phyloP scores from a whole-genome alignment of 2,888 invertebrate species.

The Mantis religiosa region DNA sequence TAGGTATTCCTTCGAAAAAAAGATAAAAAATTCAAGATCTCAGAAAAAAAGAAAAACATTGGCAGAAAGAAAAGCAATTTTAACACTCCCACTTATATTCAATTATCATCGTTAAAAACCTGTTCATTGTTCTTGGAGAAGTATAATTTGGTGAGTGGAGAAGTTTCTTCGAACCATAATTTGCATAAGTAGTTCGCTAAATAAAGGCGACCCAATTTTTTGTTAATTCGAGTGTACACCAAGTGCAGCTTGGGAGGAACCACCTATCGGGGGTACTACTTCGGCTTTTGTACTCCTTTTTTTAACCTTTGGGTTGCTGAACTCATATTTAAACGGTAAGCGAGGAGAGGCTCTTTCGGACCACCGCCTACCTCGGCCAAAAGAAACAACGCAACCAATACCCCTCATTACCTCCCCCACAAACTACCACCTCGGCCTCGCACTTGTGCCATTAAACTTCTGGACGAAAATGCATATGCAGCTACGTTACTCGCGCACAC shows the following conservation, averaged over 20 bases:
- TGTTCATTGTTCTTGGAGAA: background rate
- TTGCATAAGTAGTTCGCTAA: background rate
- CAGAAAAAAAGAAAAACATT: no score
- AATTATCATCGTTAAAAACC: background rate
- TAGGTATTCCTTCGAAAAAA: no score
- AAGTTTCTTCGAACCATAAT: background rate
- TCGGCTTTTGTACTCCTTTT: background rate
- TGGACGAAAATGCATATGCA: background rate
- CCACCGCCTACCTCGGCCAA: background rate
- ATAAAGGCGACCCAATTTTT: background rate
- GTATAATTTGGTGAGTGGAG: background rate
- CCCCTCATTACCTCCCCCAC: background rate
- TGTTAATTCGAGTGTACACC: background rate
- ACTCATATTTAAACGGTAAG: conserved; percentile 1
- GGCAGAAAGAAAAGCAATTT: no score
- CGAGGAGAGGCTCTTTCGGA: background rate
- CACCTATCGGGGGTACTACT: background rate
- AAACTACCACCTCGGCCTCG: background rate
- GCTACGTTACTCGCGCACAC: background rate
- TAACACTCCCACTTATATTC: no score
- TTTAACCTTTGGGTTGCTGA: background rate
- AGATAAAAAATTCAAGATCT: no score
- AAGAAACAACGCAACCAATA: background rate
- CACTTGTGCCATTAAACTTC: background rate
- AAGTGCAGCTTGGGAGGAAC: background rate